A percentile compares a stretch with the other conserved stretches of the same genome.
phyloP scores from a whole-genome alignment of 2,113 vertebrate species.

The Passer domesticus region DNA sequence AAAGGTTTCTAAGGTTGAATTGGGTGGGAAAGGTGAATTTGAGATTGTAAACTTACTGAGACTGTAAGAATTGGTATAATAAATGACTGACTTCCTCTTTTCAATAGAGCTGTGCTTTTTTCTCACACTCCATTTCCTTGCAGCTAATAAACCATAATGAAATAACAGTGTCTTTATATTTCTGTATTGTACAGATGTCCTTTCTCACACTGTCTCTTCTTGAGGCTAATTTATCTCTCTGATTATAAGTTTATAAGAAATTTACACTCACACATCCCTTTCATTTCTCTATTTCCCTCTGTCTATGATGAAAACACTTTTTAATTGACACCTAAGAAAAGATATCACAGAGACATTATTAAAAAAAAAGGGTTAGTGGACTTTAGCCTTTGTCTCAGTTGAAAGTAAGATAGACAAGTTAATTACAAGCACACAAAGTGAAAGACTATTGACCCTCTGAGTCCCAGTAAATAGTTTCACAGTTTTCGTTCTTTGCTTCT shows the following conservation, averaged over 20 bases:
- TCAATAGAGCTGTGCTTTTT: slow-evolving; percentile 23
- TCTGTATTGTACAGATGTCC: slow-evolving; percentile 20
- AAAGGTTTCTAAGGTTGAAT: neutral
- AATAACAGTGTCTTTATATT: neutral
- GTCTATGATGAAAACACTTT: neutral
- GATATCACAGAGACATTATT: neutral
- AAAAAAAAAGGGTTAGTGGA: neutral
- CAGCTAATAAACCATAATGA: slow-evolving; percentile 52
- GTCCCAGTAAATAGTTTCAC: neutral
- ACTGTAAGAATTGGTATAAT: neutral
- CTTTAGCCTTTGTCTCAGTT: neutral
- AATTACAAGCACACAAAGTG: neutral
- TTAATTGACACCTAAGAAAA: neutral
- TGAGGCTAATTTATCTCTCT: slow-evolving; percentile 22
- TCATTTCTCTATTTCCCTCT: neutral
- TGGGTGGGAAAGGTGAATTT: neutral
- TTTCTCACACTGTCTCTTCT: slow-evolving; percentile 26
- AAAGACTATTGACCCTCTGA: neutral
- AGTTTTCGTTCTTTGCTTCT: neutral
- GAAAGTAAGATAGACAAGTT: slow-evolving; percentile 12
- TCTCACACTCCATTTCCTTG: slow-evolving; percentile 34
- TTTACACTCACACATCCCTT: neutral
- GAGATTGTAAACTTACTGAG: slow-evolving; percentile 1
- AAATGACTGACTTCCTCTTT: slow-evolving; percentile 49
- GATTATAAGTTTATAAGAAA: neutral